Conservation (phyloP, 1,140 invertebrate species). For the Magallana ariakensis region DNA sequence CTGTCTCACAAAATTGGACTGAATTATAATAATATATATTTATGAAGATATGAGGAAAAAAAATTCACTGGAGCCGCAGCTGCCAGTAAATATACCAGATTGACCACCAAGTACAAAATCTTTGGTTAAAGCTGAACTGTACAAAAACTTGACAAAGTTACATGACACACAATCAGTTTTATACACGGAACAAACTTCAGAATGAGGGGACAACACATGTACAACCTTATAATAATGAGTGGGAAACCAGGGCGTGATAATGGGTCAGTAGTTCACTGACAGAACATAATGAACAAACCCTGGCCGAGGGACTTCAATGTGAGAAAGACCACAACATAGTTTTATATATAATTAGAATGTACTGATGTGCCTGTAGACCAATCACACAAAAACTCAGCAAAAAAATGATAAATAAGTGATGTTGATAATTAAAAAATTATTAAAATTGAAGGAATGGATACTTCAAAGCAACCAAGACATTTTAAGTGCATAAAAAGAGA, state of each 20-base stretch:
- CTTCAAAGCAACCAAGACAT: too few species aligned
- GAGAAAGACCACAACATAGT: too few species aligned
- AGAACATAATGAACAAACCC: not conserved
- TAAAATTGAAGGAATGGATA: too few species aligned
- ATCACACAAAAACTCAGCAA: too few species aligned
- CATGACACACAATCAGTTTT: slow-evolving; percentile 18
- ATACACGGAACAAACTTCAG: not conserved
- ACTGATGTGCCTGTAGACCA: too few species aligned
- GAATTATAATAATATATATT: slow-evolving; percentile 22
- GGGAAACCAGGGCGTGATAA: not conserved
- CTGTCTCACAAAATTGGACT: slow-evolving; percentile 42
- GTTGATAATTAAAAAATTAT: too few species aligned
- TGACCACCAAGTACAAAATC: slow-evolving; percentile 28
- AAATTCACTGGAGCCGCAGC: not conserved
- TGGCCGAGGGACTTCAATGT: too few species aligned
- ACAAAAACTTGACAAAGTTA: slow-evolving; percentile 21
- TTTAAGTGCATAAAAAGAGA: too few species aligned
- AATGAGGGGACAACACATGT: not conserved
- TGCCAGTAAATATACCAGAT: slow-evolving; percentile 17
- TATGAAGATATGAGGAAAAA: slow-evolving; percentile 19
- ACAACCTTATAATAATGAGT: slow-evolving; percentile 9
- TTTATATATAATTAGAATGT: too few species aligned
- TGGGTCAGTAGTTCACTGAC: not conserved
- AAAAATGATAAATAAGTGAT: too few species aligned
- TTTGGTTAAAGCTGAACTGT: slow-evolving; percentile 34